Conservation (phyloP, 2,113 vertebrate species). For the Papio anubis region DNA sequence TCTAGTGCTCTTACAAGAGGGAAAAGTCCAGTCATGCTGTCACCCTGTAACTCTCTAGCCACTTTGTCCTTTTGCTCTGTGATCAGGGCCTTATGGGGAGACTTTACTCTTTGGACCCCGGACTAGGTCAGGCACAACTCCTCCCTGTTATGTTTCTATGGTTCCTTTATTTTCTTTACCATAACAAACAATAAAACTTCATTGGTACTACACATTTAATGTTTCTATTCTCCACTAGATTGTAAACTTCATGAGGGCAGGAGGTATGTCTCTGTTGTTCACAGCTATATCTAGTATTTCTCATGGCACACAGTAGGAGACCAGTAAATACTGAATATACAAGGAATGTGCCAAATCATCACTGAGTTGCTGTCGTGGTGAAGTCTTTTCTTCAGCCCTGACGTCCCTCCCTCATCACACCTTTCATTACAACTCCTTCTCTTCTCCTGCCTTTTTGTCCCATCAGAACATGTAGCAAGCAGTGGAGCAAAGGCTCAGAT, state of each 20-base stretch:
- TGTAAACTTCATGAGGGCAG: neutral
- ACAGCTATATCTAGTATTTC: neutral
- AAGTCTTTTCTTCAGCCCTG: neutral
- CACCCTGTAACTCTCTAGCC: neutral
- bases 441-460: neutral
- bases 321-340: neutral
- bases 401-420: neutral
- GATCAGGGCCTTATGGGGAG: neutral
- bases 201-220: neutral
- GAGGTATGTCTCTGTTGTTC: neutral
- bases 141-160: neutral
- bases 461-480: neutral
- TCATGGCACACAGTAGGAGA: neutral
- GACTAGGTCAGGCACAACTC: neutral
- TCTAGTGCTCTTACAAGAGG: neutral
- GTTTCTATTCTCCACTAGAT: neutral
- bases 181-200: neutral
- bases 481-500: neutral
- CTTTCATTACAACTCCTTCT: neutral
- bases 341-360: neutral
- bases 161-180: neutral
- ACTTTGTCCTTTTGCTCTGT: neutral
- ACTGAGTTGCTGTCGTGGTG: neutral
- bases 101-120: neutral
- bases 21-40: neutral